Evolutionary conservation across 1,140 invertebrate species (phyloP).

Genomic region (Drosophila nikananu): DNA sequence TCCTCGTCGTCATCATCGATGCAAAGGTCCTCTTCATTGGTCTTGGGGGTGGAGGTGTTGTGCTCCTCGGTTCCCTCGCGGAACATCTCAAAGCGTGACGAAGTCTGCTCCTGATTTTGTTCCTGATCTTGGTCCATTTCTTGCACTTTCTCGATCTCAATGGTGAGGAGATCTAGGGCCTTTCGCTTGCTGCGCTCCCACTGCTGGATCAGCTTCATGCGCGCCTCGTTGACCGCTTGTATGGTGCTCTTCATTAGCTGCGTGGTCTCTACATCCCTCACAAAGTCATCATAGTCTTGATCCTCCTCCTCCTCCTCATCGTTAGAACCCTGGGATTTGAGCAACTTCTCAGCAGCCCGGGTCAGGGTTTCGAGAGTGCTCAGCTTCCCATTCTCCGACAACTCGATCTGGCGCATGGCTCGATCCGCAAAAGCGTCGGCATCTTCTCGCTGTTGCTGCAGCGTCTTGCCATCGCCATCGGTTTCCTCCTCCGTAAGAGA

Average conservation of each 20-base stretch:
- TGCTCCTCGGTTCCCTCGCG: constrained; percentile 53
- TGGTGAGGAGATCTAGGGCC: constrained; percentile 59
- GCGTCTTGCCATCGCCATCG: constrained; percentile 16
- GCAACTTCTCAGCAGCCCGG: constrained; percentile 51
- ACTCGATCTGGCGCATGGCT: constrained; percentile 59
- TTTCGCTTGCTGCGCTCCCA: constrained; percentile 67
- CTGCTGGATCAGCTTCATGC: constrained; percentile 41
- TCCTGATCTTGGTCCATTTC: constrained; percentile 38
- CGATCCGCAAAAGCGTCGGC: constrained; percentile 59
- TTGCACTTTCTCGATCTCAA: constrained; percentile 68
- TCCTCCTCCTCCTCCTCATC: background rate
- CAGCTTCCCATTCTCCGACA: constrained; percentile 36
- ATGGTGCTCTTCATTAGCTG: constrained; percentile 49
- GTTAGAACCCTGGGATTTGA: constrained; percentile 6
- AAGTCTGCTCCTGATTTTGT: constrained; percentile 10
- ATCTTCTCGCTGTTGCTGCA: constrained; percentile 8
- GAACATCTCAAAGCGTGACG: constrained; percentile 37
- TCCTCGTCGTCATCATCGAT: constrained; percentile 59
- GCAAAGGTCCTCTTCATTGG: constrained; percentile 47
- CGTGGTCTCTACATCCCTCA: constrained; percentile 30
- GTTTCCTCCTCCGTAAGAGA: constrained; percentile 33
- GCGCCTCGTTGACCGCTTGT: constrained; percentile 49
- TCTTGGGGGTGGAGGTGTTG: constrained; percentile 63
- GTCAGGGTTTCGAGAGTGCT: constrained; percentile 57
- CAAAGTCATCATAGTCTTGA: constrained; percentile 4